These are phyloP conservation scores for Antheraea assamensis DNA, from an alignment of 2,888 invertebrate genomes.

Conservation along the genomic window DNA sequence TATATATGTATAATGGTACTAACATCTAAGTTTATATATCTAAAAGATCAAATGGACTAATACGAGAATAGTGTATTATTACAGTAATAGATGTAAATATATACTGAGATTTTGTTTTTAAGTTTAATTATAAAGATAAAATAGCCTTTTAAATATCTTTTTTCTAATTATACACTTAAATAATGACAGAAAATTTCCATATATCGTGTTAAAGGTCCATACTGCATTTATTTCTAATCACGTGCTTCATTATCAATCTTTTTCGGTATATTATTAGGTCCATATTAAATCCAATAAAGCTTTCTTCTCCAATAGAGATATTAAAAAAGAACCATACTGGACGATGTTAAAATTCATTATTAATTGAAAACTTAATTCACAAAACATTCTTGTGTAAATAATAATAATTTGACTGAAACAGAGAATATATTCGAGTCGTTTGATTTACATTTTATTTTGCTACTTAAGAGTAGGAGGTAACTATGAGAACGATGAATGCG, in stretches of 20 bases:
- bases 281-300: background rate
- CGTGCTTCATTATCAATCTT: background rate
- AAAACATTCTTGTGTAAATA: background rate
- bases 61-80: background rate
- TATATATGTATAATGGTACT: no score
- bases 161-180: background rate
- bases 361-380: background rate
- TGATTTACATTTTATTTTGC: slow-evolving; percentile 20
- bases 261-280: background rate
- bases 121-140: background rate
- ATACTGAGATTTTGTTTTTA: background rate
- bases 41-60: no score
- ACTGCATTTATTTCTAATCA: background rate
- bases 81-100: background rate
- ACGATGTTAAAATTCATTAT: background rate
- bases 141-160: background rate
- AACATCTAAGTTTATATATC: no score
- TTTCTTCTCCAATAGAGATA: background rate
- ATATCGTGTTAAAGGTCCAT: background rate
- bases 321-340: background rate
- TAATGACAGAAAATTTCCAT: background rate
- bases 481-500: slow-evolving; percentile 28
- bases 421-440: background rate
- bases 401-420: background rate
- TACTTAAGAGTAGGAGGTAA: slow-evolving; percentile 9